A percentile compares a stretch with the other conserved stretches of the same genome.
Conservation (phyloP, 2,888 invertebrate genomes). For the Eurois occulta region DNA sequence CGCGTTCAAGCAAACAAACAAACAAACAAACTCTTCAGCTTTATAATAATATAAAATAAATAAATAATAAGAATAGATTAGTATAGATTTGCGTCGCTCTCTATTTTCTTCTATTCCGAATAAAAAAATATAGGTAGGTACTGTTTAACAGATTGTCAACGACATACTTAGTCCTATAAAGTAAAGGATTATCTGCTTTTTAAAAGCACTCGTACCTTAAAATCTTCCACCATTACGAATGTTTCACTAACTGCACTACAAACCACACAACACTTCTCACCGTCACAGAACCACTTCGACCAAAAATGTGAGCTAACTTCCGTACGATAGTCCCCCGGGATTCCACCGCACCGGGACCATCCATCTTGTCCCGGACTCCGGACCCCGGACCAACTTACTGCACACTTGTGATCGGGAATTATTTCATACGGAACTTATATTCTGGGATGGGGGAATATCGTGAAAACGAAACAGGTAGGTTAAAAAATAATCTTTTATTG, state of each 20-base stretch:
- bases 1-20: too few species aligned
- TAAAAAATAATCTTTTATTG: too few species aligned
- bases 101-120: background rate
- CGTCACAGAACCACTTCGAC: constrained; percentile 8
- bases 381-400: constrained; percentile 50
- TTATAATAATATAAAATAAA: too few species aligned
- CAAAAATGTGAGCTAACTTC: constrained; percentile 52
- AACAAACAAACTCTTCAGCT: too few species aligned
- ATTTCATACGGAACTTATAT: constrained; percentile 48
- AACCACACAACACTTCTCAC: background rate
- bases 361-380: constrained; percentile 66
- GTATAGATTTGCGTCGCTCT: background rate
- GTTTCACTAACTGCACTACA: constrained; percentile 1
- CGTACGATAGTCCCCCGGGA: constrained; percentile 60
- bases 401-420: constrained; percentile 54
- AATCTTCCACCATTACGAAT: background rate
- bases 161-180: background rate
- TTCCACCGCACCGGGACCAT: constrained; percentile 65
- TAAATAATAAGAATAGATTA: too few species aligned
- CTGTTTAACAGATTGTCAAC: background rate
- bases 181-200: background rate
- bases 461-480: background rate
- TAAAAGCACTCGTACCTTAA: background rate
- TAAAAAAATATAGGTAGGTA: too few species aligned
- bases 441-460: background rate